Evolutionary conservation across 2,888 invertebrate species (phyloP).

Genomic region (Ectemnius lituratus): DNA sequence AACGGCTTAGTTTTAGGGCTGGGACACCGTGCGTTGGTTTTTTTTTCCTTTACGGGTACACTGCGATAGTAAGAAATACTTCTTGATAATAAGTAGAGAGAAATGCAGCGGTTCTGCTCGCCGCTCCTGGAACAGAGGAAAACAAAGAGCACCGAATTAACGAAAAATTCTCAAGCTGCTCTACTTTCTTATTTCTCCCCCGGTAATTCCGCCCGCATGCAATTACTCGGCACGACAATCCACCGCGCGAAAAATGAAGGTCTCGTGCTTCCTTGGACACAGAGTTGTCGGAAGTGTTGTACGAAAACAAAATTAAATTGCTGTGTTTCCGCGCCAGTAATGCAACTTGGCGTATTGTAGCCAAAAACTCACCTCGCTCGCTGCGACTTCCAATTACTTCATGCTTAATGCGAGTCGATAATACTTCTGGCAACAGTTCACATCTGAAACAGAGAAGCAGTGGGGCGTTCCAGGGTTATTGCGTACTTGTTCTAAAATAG

Average conservation of each 20-base stretch:
- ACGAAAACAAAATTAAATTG: neutral
- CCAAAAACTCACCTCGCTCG: constrained; percentile 60
- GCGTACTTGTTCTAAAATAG: neutral
- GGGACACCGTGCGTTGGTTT: constrained; percentile 55
- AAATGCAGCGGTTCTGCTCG: constrained; percentile 61
- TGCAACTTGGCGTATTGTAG: neutral
- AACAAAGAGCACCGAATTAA: constrained; percentile 6
- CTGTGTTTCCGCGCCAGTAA: neutral
- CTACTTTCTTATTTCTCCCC: neutral
- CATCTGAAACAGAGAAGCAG: constrained; percentile 64
- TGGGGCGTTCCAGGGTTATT: neutral
- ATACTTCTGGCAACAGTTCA: constrained; percentile 68
- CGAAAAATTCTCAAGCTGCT: neutral
- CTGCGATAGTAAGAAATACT: constrained; percentile 70
- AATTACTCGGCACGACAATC: neutral
- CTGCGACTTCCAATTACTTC: constrained; percentile 64
- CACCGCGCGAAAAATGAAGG: constrained; percentile 1
- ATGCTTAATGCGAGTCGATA: constrained; percentile 68
- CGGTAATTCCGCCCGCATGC: constrained; percentile 13
- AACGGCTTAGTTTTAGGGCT: constrained; percentile 60
- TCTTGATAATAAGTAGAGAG: constrained; percentile 71
- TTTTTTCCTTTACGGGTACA: constrained; percentile 61
- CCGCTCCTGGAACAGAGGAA: constrained; percentile 63
- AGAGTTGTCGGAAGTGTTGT: too few species aligned
- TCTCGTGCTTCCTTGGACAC: constrained; percentile 3